A percentile compares a stretch with the other conserved stretches of the same genome.
Conservation (phyloP, 2,888 invertebrate genomes). For the Anaspis maculata region DNA sequence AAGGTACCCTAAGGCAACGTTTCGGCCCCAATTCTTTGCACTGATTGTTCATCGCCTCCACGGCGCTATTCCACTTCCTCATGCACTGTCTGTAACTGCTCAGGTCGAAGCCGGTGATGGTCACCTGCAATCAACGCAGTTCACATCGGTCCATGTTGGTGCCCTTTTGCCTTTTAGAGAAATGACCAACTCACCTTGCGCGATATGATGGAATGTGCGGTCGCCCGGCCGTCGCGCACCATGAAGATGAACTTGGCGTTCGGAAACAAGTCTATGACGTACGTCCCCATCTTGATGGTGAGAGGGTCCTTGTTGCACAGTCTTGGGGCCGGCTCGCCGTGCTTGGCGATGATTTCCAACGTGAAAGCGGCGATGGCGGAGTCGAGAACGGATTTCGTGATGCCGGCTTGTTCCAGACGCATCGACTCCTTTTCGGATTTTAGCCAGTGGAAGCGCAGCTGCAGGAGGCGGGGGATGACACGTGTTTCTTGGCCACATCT, state of each 20-base stretch:
- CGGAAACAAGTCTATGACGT: constrained; percentile 91
- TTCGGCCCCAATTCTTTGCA: constrained; percentile 72
- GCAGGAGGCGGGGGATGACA: constrained; percentile 92
- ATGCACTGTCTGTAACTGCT: constrained; percentile 89
- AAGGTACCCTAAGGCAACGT: constrained; percentile 82
- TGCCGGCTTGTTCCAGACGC: constrained; percentile 87
- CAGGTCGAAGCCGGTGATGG: constrained; percentile 78
- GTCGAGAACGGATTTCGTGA: constrained; percentile 84
- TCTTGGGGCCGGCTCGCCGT: constrained; percentile 89
- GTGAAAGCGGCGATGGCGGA: constrained; percentile 96
- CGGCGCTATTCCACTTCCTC: constrained; percentile 94
- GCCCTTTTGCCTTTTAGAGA: no score
- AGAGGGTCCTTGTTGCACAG: constrained; percentile 99
- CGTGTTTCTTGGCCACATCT: constrained; percentile 95
- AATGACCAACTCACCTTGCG: no score
- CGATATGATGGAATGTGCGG: constrained; percentile 96
- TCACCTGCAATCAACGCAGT: no score
- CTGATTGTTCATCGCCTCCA: constrained; percentile 89
- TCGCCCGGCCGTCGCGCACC: constrained; percentile 96
- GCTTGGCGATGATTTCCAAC: constrained; percentile 89
- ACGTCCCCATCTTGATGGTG: constrained; percentile 93
- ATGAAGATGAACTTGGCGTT: constrained; percentile 97
- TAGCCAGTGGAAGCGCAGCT: constrained; percentile 92
- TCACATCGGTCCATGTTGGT: no score
- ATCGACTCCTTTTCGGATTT: constrained; percentile 87